These are phyloP conservation scores for Ganaspis sp. DNA, from an alignment of 1,140 invertebrate genomes.

Conservation along the genomic window DNA sequence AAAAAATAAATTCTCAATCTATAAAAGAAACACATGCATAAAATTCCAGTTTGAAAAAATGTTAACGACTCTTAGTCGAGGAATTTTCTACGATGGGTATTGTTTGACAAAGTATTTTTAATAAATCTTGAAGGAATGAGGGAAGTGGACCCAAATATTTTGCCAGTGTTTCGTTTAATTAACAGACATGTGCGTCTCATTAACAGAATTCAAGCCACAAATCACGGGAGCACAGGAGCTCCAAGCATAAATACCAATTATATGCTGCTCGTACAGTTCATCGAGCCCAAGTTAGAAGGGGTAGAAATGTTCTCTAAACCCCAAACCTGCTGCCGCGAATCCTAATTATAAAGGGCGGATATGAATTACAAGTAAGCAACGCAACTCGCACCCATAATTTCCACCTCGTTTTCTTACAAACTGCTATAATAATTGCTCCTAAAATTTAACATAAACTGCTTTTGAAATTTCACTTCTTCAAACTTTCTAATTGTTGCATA, in stretches of 20 bases:
- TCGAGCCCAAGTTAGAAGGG: slow-evolving; percentile 39
- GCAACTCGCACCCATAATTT: slow-evolving; percentile 55
- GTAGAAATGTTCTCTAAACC: slow-evolving; percentile 31
- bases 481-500: too few species aligned
- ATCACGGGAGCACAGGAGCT: slow-evolving; percentile 52
- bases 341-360: slow-evolving; percentile 61
- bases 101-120: neutral
- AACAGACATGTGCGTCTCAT: slow-evolving; percentile 64
- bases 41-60: neutral
- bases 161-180: slow-evolving; percentile 56
- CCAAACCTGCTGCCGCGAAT: slow-evolving; percentile 48
- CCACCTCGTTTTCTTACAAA: slow-evolving; percentile 50
- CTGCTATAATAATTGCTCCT: neutral
- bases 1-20: too few species aligned
- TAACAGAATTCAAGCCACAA: slow-evolving; percentile 62
- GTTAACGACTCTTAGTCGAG: neutral
- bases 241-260: slow-evolving; percentile 64
- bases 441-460: neutral
- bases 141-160: slow-evolving; percentile 15
- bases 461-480: neutral
- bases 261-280: slow-evolving; percentile 50
- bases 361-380: slow-evolving; percentile 41
- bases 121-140: neutral
- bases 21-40: too few species aligned
- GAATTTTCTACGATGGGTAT: neutral